These are phyloP conservation scores for Lagenorhynchus albirostris DNA, from an alignment of 2,113 vertebrate species.

Conservation along the genomic window DNA sequence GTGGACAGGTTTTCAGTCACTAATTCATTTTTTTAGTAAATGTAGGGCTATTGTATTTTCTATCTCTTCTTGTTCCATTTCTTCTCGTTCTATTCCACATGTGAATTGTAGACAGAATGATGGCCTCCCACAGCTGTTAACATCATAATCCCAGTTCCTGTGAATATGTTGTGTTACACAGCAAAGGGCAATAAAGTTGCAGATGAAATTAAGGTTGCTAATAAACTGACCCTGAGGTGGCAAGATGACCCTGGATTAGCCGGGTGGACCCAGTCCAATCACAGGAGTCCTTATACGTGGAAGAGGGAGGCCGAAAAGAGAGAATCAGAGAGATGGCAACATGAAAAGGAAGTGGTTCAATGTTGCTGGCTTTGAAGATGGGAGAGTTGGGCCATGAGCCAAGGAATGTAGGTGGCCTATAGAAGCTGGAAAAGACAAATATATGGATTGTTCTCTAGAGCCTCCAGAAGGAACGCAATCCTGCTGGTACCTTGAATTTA, in stretches of 20 bases:
- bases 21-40: not conserved
- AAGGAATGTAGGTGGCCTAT: not conserved
- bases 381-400: not conserved
- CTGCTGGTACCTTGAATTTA: not conserved
- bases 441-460: not conserved
- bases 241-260: not conserved
- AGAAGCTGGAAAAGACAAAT: not conserved
- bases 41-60: not conserved
- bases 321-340: not conserved
- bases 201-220: not conserved
- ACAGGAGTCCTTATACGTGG: not conserved
- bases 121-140: not conserved
- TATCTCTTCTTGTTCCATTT: not conserved
- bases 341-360: not conserved
- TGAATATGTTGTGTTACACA: not conserved
- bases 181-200: not conserved
- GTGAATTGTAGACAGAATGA: not conserved
- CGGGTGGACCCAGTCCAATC: too few species aligned
- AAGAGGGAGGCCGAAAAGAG: not conserved
- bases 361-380: not conserved
- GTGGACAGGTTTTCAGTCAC: not conserved
- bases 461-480: not conserved
- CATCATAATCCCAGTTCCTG: not conserved
- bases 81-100: not conserved
- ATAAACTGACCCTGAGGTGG: not conserved